Evolutionary conservation across 2,888 invertebrate genomes (phyloP), one percentile per base, ranked within the genome.

Genomic region (Lathronympha strigana): DNA sequence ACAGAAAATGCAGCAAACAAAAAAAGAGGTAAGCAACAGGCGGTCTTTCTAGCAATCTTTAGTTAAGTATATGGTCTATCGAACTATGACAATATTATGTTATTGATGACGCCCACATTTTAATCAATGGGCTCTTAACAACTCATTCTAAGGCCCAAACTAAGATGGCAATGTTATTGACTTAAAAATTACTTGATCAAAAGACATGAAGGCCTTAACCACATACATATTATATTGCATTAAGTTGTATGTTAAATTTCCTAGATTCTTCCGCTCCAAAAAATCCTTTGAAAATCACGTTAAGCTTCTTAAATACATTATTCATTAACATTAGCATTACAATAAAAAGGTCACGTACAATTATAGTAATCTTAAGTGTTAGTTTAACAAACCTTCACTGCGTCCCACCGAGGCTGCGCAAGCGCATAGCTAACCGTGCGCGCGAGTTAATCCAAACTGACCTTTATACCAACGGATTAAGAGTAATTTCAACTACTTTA

Each of bases 271-370:
- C 57, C 43, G 45, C 57, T 55, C 55, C 40, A 28, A 28, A 31
- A 38, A 43, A 19, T 31, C 28, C 11, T 38, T 54, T 31, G 1
- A 45, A 57, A 57, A 57, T n/a, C 33, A 36, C 19, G 43, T 43
- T 31, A 57, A 57, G 28, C 57, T 43, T 54, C 40, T 28, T 57
- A 57, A 57, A 57, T 57, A 57, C 57, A 57, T 57, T 43, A 57
- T 57, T 57, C 57, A 57, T 57, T 45, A 45, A 57, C 31, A 45
- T 57, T 57, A 57, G 57, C 13, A 57, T 45, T 31, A 57, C 57
- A 57, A 57, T 57, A 57, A 57, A 57, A 57, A 57, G 57, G 57
- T 57, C 57, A 57, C 8, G n/a, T 19, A 43, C 45, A 57, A 57
- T 57, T 57, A 57, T 57, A 43, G 45, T 57, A 57, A 57, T 57